Base-by-base conservation (phyloP, 2,797 vertebrate species). In the Helicolenus hilgendorfi region DNA sequence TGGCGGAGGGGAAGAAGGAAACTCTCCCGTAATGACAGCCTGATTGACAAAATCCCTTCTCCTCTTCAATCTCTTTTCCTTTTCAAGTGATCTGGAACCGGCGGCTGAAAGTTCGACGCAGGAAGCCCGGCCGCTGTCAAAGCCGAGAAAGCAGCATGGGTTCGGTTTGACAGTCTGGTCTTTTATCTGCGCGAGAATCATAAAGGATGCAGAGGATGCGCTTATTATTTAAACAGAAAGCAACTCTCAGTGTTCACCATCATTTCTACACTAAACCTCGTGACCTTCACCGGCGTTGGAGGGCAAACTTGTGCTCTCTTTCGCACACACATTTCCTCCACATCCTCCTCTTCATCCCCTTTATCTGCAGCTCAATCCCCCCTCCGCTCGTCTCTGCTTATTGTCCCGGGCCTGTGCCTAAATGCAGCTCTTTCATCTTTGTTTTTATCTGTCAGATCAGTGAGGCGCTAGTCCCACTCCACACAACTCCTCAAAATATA, bases 371-470 rank as follows among this genome's bases (percentile, higher is more conserved):
- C 84, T 86, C 82, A 76, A 92, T 91, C 89, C 79, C 82, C 86
- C 86, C 65, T 88, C 71, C n/a, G 26, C 80, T 89, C 74, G 1
- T 77, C 87, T 86, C 68, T 78, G 81, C 92, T 91, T 89, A 96
- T 96, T 95, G 96, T 95, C 91, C 92, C 92, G 20, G 79, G 91
- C 89, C 87, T 90, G 83, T 94, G 94, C 92, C 91, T 96, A 96
- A 96, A 95, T 72, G 88, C 89, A 72, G 72, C 87, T 86, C 96
- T 96, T 97, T 96, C 93, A 96, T 96, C 94, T 96, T 91, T 94
- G 93, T 95, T 96, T 96, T 96, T 96, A 96, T 96, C 96, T 91
- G 94, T 95, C 95, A 94, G 94, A 96, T 96, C 95, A 93, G 93
- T 82, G 77, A 95, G 91, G 83, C 91, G 29, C 86, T 75, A 87